Evolutionary conservation across 2,797 vertebrate genomes (phyloP).

Genomic region (Chrysolophus pictus): DNA sequence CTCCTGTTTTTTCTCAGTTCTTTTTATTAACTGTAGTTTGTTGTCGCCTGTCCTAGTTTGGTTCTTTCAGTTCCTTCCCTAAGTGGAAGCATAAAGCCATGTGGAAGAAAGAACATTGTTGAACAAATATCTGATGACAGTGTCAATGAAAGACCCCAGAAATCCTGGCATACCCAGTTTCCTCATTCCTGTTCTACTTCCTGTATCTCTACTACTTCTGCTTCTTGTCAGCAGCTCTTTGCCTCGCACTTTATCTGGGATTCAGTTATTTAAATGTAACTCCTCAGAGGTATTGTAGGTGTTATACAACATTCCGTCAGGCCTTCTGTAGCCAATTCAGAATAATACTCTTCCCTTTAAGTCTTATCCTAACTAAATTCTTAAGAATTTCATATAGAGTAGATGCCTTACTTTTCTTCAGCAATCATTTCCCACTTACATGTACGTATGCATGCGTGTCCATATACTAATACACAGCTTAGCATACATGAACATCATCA

Average conservation of each 20-base stretch:
- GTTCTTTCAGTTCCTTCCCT: background rate
- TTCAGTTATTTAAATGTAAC: background rate
- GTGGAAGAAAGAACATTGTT: accelerated
- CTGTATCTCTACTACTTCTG: background rate
- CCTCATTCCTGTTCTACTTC: background rate
- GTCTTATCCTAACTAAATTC: background rate
- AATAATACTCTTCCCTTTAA: background rate
- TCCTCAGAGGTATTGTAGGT: background rate
- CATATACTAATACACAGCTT: background rate
- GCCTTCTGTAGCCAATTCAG: background rate
- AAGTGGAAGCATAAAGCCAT: background rate
- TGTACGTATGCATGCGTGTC: background rate
- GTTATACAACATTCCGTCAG: background rate
- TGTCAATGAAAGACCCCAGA: background rate
- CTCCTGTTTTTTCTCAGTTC: background rate
- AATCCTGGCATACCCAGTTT: background rate
- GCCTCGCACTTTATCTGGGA: background rate
- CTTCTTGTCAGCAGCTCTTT: background rate
- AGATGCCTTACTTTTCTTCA: background rate
- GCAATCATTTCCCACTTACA: background rate
- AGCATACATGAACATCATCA: background rate
- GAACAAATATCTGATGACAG: background rate
- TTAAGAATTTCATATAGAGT: background rate
- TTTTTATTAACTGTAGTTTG: background rate
- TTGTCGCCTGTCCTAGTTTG: background rate